Conservation (phyloP, 64 coral and sea anemone species). For the Astreopora myriophthalma region DNA sequence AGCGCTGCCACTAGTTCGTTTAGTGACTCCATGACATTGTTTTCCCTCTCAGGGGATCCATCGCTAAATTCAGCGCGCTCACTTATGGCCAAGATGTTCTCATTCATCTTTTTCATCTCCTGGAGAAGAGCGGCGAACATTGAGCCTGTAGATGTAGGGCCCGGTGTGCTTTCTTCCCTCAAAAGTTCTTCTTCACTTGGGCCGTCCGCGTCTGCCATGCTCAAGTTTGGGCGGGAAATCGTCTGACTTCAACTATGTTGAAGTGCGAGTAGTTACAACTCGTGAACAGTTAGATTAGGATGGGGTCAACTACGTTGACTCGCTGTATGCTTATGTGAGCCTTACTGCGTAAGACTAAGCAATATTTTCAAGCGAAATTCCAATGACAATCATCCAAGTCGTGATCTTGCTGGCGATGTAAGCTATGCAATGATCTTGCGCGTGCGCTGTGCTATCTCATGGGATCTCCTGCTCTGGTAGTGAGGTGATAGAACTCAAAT, state of each 20-base stretch:
- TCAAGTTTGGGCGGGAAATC: not conserved
- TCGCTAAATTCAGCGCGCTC: not conserved
- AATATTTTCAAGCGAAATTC: too few species aligned
- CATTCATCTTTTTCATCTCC: conserved; percentile 29
- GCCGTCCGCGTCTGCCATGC: not conserved
- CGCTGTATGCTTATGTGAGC: not conserved
- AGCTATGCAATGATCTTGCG: conserved; percentile 43
- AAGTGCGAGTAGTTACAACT: not conserved
- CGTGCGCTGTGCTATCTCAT: conserved; percentile 55
- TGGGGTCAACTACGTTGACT: not conserved
- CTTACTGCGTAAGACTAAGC: not conserved
- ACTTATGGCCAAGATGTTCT: conserved; percentile 19
- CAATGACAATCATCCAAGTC: not conserved
- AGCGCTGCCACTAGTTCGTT: not conserved
- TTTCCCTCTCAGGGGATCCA: too few species aligned
- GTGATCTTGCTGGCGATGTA: not conserved
- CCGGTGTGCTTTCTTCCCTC: not conserved
- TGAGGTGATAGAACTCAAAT: not conserved
- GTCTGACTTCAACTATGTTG: not conserved
- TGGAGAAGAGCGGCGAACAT: conserved; percentile 39
- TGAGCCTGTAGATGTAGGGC: conserved; percentile 12
- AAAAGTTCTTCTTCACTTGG: too few species aligned
- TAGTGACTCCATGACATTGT: too few species aligned
- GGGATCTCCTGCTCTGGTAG: conserved; percentile 41
- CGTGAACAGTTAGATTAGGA: not conserved